Evolutionary conservation across 2,888 invertebrate genomes (phyloP), one percentile per base, ranked within the genome.

Genomic region (Erebia palarica): DNA sequence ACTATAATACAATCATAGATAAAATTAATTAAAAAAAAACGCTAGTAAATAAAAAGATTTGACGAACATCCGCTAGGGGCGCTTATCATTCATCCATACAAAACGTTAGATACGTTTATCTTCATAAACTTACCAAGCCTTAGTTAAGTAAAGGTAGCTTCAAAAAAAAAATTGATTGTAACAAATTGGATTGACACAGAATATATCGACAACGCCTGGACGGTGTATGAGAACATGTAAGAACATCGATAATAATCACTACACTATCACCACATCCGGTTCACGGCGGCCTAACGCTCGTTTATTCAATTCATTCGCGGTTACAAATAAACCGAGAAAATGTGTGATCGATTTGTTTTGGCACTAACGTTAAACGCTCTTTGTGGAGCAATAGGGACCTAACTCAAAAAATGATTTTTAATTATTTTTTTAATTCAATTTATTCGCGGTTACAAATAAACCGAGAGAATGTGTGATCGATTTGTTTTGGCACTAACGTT

Each of bases 141-240:
- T 61, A 44, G 27, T 44, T 44, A 51, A 51, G n/a, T n/a, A 11
- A 9, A 49, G 14, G 1, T 1, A n/a, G n/a, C 16, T n/a, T n/a
- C n/a, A 47, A 13, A 18, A 16, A 47, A 13, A 47, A 47, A 47
- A 0, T 47, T 47, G 11, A 13, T 13, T 47, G 47, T 47, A 13
- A 51, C 49, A 51, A 67, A 51, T 60, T 59, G 49, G 16, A 49
- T 51, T 10, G 59, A 67, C 67, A 65, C 42, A 59, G 49, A 49
- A n/a, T 59, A 67, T 18, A 67, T 18, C n/a, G n/a, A 67, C 51
- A 70, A 72, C 71, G 73, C 73, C 74, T 76, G 76, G 78, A 76
- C 75, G 76, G 76, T 76, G 76, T 73, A 27, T 21, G 61, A 65
- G 69, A 57, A 70, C 68, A 59, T 70, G 58, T 75, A 69, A 73